A percentile compares a stretch with the other conserved stretches of the same genome.
These are phyloP conservation scores for Drosophila eugracilis DNA, from an alignment of 1,140 invertebrate genomes.

Conservation along the genomic window DNA sequence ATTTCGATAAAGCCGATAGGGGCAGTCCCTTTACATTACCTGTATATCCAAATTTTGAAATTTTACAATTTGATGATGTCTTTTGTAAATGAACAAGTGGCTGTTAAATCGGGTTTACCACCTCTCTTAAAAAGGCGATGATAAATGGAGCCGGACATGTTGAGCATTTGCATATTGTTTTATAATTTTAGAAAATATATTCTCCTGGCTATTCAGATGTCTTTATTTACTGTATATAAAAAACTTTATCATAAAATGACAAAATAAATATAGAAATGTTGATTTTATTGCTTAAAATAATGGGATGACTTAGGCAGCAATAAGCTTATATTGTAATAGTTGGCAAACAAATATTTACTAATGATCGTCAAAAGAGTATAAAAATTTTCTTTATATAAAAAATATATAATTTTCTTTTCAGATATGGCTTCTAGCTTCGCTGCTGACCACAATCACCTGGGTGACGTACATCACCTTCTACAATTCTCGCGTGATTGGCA, in stretches of 20 bases:
- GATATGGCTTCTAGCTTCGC: constrained; percentile 89
- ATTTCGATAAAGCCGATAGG: not conserved
- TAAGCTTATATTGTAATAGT: too few species aligned
- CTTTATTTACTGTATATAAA: too few species aligned
- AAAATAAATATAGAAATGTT: too few species aligned
- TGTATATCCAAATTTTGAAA: constrained; percentile 4
- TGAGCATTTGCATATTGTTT: constrained; percentile 6
- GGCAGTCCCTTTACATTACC: not conserved
- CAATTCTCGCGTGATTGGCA: constrained; percentile 96
- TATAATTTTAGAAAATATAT: constrained; percentile 13
- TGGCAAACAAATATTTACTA: too few species aligned
- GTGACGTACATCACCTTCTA: constrained; percentile 98
- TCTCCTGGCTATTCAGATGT: too few species aligned
- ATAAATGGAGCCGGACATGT: not conserved
- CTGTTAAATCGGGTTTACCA: not conserved
- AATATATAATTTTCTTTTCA: too few species aligned
- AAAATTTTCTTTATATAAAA: too few species aligned
- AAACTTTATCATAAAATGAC: too few species aligned
- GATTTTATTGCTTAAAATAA: too few species aligned
- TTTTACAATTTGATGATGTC: not conserved
- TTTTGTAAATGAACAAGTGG: not conserved
- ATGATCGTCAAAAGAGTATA: too few species aligned
- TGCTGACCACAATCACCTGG: constrained; percentile 92
- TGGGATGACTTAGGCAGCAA: too few species aligned
- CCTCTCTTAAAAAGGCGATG: not conserved